Percentiles rank a stretch among this genome's conserved stretches.
phyloP scores from a whole-genome alignment of 2,888 invertebrate genomes.

The Auanema sp. region DNA sequence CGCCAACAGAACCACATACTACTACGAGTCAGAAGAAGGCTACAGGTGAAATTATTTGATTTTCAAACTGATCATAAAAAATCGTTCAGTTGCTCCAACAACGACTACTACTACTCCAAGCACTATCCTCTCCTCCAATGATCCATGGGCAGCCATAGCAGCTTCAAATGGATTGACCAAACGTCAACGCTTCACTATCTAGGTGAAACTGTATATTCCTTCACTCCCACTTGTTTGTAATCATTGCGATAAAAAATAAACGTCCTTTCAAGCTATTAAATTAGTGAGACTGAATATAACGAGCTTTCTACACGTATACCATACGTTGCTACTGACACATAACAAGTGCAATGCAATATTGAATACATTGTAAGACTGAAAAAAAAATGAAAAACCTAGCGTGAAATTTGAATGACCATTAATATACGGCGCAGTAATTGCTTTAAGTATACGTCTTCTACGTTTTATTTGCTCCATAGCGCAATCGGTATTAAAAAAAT shows the following conservation, averaged over 20 bases:
- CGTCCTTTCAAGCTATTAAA: no score
- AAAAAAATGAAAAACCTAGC: no score
- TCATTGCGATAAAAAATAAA: no score
- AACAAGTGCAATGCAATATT: background rate
- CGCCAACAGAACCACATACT: no score
- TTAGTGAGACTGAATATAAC: background rate
- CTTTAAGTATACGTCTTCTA: background rate
- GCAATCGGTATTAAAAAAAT: no score
- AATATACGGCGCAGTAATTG: background rate
- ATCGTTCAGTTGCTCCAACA: background rate
- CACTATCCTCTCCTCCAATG: slow-evolving; percentile 2
- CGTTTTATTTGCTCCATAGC: no score
- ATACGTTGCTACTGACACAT: background rate
- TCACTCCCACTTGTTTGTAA: no score
- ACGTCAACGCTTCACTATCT: no score
- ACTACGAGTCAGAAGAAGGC: background rate
- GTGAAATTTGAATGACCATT: no score
- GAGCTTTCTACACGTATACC: background rate
- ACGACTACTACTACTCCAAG: no score
- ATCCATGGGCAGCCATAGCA: slow-evolving; percentile 18
- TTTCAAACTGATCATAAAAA: background rate
- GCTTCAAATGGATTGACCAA: slow-evolving; percentile 4
- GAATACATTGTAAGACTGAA: background rate
- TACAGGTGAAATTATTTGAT: background rate
- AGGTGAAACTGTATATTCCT: no score